Conservation (phyloP, 1,140 invertebrate species). For the Pteromalus puparum region DNA sequence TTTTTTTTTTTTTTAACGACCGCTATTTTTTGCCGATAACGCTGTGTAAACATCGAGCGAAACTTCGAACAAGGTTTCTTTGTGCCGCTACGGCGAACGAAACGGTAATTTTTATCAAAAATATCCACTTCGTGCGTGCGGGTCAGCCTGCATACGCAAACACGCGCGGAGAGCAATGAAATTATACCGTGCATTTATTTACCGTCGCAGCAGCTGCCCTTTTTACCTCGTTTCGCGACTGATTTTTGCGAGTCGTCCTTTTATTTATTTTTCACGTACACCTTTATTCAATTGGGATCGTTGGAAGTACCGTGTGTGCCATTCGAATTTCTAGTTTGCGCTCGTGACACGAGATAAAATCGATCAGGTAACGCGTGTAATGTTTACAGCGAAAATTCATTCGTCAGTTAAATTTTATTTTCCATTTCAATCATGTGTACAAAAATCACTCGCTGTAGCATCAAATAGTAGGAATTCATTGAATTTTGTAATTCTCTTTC, state of each 20-base stretch:
- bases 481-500: not conserved
- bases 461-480: not conserved
- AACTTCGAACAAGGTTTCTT: too few relatives aligned
- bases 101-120: not conserved
- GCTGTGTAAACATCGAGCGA: too few relatives aligned
- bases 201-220: not conserved
- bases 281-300: not conserved
- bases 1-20: not conserved
- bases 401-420: not conserved
- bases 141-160: not conserved
- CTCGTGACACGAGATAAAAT: not conserved
- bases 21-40: too few relatives aligned
- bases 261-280: not conserved
- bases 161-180: not conserved
- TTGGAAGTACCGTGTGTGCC: too few relatives aligned
- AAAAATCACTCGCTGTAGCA: too few relatives aligned
- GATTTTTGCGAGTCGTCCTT: not conserved
- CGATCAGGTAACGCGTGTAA: too few relatives aligned
- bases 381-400: not conserved
- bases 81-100: not conserved
- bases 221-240: not conserved
- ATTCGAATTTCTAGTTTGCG: not conserved
- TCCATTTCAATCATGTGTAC: not conserved
- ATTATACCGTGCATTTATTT: not conserved
- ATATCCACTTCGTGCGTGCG: not conserved